Conservation (phyloP, 1,140 invertebrate species). For the Drosophila miranda region DNA sequence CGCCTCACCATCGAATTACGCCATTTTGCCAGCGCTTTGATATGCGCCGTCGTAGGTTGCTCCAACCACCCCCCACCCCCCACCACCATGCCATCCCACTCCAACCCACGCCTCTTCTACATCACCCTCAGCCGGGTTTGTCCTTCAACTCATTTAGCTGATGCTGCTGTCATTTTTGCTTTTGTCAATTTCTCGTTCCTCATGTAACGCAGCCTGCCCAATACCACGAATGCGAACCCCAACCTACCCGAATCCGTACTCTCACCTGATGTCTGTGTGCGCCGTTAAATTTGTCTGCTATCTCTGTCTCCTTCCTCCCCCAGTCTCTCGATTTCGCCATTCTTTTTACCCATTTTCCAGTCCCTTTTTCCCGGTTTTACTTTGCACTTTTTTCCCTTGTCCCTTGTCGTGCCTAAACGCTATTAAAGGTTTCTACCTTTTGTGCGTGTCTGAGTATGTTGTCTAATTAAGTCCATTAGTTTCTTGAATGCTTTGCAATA, state of each 20-base stretch:
- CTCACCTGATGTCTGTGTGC: constrained; percentile 19
- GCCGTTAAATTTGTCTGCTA: constrained; percentile 29
- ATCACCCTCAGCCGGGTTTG: constrained; percentile 17
- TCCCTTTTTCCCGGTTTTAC: constrained; percentile 61
- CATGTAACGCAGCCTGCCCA: constrained; percentile 49
- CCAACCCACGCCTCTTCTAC: background rate
- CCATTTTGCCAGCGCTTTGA: constrained; percentile 77
- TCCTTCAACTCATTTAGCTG: constrained; percentile 78
- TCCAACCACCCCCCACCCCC: no score
- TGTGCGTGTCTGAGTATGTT: constrained; percentile 17
- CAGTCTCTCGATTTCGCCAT: constrained; percentile 1
- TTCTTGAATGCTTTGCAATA: constrained; percentile 66
- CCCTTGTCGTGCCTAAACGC: constrained; percentile 68
- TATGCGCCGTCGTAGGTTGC: constrained; percentile 38
- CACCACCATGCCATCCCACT: no score
- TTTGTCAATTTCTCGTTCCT: constrained; percentile 36
- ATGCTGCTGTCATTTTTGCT: constrained; percentile 64
- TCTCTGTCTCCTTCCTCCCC: background rate
- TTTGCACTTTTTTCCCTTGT: constrained; percentile 75
- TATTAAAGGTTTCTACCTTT: constrained; percentile 53
- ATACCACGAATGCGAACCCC: constrained; percentile 6
- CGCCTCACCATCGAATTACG: constrained; percentile 21
- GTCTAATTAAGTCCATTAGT: constrained; percentile 76
- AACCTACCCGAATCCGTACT: constrained; percentile 5
- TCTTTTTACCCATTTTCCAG: constrained; percentile 2